phyloP scores from a whole-genome alignment of 2,113 vertebrate genomes.

The Drymodes brunneopygia region DNA sequence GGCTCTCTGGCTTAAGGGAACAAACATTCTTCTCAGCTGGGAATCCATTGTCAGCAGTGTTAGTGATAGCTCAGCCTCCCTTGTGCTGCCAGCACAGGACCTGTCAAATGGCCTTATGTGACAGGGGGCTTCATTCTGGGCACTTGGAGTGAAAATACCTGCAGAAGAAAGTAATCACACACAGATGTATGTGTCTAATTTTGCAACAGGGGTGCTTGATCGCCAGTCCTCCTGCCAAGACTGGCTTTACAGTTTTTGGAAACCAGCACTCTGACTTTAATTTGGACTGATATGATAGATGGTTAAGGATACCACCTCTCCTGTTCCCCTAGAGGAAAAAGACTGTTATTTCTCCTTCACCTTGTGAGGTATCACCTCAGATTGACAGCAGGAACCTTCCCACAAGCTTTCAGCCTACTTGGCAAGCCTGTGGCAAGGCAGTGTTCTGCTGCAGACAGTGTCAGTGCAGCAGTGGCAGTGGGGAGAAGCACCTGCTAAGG shows the following conservation, averaged over 20 bases:
- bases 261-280: neutral
- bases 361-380: neutral
- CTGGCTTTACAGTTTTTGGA: neutral
- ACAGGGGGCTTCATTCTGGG: neutral
- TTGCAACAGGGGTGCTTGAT: neutral
- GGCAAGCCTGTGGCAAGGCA: neutral
- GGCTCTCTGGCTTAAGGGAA: neutral
- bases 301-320: neutral
- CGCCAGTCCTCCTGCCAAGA: neutral
- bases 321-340: neutral
- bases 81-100: neutral
- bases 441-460: neutral
- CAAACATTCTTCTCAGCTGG: neutral
- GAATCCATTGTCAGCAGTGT: neutral
- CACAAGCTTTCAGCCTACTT: neutral
- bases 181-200: neutral
- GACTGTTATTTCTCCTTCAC: neutral
- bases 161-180: neutral
- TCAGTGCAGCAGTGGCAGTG: accelerated
- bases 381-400: neutral
- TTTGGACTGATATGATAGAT: neutral
- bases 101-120: neutral
- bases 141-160: neutral
- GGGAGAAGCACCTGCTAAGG: neutral
- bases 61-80: neutral